Conservation (phyloP, 2,797 vertebrate genomes). For the Florisuga fusca region DNA sequence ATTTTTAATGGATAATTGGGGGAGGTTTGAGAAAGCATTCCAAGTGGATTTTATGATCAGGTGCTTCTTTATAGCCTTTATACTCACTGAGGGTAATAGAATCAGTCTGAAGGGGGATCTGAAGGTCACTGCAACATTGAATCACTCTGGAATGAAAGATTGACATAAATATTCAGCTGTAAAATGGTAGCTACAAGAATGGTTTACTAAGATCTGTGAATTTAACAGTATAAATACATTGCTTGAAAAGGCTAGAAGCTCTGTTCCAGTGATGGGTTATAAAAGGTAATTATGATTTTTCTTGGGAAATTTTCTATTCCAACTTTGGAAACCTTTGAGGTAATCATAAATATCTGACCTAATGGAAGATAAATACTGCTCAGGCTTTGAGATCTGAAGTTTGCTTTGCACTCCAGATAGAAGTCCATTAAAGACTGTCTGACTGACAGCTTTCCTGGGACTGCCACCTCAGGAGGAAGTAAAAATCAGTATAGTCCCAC, state of each 20-base stretch:
- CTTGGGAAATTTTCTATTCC: background rate
- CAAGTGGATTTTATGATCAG: slow-evolving; percentile 72
- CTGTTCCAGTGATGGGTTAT: background rate
- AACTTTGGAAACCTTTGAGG: background rate
- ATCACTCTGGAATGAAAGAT: slow-evolving; percentile 41
- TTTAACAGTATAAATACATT: background rate
- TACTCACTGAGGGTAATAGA: slow-evolving; percentile 66
- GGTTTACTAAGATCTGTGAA: background rate
- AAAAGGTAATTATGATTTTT: background rate
- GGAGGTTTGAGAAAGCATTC: slow-evolving; percentile 61
- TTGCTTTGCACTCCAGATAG: background rate
- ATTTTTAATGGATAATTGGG: slow-evolving; percentile 56
- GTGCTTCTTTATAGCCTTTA: slow-evolving; percentile 65
- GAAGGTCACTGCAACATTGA: slow-evolving; percentile 44
- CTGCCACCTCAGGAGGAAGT: background rate
- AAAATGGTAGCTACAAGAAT: background rate
- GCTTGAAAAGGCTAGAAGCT: background rate
- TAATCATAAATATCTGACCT: background rate
- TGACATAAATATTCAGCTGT: slow-evolving; percentile 14
- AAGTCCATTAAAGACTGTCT: background rate
- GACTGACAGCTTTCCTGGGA: background rate
- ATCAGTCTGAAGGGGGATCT: slow-evolving; percentile 59
- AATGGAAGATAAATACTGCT: background rate
- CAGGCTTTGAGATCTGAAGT: background rate
- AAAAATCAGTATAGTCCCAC: background rate